Conservation (phyloP, 2,797 vertebrate genomes). For the Zalophus californianus region DNA sequence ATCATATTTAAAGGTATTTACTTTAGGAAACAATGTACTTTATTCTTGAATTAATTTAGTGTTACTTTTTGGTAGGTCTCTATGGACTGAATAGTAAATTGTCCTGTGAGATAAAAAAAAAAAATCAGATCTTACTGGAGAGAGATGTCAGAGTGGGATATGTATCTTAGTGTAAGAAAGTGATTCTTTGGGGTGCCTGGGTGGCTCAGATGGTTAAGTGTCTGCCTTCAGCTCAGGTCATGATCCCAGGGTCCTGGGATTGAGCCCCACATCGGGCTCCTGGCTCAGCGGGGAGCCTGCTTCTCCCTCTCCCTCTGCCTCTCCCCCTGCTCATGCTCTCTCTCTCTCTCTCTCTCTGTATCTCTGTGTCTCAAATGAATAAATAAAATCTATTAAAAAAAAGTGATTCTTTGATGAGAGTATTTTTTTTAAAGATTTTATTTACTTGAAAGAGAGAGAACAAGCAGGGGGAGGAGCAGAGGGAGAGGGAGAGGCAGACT, state of each 20-base stretch:
- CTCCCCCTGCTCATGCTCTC: too few species aligned
- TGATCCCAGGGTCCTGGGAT: too few species aligned
- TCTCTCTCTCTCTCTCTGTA: too few species aligned
- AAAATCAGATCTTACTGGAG: conserved; percentile 20
- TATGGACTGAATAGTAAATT: background rate
- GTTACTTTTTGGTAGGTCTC: background rate
- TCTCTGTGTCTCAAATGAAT: too few species aligned
- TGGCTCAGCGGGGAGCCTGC: too few species aligned
- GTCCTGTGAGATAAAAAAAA: conserved; percentile 11
- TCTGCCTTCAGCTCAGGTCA: too few species aligned
- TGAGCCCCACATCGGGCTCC: too few species aligned
- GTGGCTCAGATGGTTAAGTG: too few species aligned
- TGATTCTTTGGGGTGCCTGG: background rate
- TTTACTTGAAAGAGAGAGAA: background rate
- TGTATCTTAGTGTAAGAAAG: background rate
- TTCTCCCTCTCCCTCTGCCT: too few species aligned
- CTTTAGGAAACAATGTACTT: background rate
- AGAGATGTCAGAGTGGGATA: background rate
- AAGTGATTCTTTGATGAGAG: background rate
- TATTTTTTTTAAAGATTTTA: background rate
- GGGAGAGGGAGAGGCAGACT: background rate
- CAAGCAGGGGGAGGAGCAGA: background rate
- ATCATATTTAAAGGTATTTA: background rate
- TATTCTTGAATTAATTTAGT: background rate
- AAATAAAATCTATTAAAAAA: too few species aligned